These are phyloP conservation scores for Formica aserva DNA, from an alignment of 2,888 invertebrate species.

Conservation along the genomic window DNA sequence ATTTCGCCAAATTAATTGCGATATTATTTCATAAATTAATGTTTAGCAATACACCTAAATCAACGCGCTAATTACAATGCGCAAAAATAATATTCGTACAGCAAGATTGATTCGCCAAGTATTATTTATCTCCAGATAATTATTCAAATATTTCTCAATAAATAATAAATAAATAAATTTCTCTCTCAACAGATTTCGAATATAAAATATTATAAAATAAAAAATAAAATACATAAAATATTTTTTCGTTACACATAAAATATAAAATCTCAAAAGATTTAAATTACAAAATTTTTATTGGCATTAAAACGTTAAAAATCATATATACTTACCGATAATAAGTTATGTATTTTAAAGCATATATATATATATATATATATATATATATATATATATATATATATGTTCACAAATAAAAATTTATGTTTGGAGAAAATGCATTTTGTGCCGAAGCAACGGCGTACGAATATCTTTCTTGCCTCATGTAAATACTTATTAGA, in stretches of 20 bases:
- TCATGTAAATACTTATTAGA: slow-evolving; percentile 38
- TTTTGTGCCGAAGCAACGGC: slow-evolving; percentile 32
- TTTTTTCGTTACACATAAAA: not conserved
- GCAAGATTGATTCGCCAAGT: slow-evolving; percentile 24
- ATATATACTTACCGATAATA: slow-evolving; percentile 3
- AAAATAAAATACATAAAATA: not conserved
- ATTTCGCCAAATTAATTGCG: slow-evolving; percentile 41
- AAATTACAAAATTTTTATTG: slow-evolving; percentile 3
- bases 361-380: not conserved
- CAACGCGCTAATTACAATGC: slow-evolving; percentile 28
- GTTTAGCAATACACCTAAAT: slow-evolving; percentile 31
- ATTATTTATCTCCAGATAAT: slow-evolving; percentile 9
- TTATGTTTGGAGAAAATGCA: not conserved
- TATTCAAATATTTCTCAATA: not conserved
- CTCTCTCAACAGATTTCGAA: not conserved
- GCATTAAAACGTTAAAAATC: slow-evolving; percentile 8
- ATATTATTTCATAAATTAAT: slow-evolving; percentile 42
- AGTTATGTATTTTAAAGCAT: not conserved
- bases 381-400: not conserved
- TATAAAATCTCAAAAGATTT: not conserved
- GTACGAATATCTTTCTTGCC: slow-evolving; percentile 15
- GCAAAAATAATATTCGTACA: slow-evolving; percentile 20
- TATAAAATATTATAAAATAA: not conserved
- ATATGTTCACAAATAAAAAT: not conserved
- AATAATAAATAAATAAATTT: slow-evolving; percentile 13